Evolutionary conservation across 37 sponge, comb jelly and placozoan genomes (phyloP), one percentile per base, ranked within the genome.

Genomic region (Geodia barretti): DNA sequence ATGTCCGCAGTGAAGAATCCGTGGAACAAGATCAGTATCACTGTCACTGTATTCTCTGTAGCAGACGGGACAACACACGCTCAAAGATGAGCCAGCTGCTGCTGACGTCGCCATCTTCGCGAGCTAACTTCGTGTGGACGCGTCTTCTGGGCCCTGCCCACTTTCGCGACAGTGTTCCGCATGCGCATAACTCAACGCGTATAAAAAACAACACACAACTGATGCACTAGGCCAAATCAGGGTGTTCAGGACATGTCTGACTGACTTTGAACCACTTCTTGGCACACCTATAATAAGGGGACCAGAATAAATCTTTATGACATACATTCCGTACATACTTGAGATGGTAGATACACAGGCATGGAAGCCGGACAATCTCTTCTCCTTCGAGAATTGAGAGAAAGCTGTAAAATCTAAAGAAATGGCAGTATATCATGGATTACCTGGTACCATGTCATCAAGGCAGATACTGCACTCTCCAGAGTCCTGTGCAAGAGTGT

Each of bases 381-480:
- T 89, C 84, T 67, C 93, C 96, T 95, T 79, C 32, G 79, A 26
- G 73, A 35, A 23, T 68, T 38, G 23, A 62, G 28, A 78, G 41
- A 28, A n/a, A 3, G n/a, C 60, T 54, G 28, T 39, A 43, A 80
- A 26, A 47, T 47, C 11, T 58, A 26, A 21, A 33, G 5, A 7
- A 67, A 1, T 28, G 28, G 20, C 2, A 32, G 28, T 36, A n/a
- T n/a, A n/a, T 47, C 54, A 47, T 47, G 54, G 54, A 75, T 68
- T 60, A 95, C 96, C 97, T 58, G 60, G 60, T 20, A 38, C 43
- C 93, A 97, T 90, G 30, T 94, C 91, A 21, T 94, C 95, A 68
- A 97, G 63, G 68, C 97, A 97, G 38, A 97, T 97, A 62, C 78
- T 82, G 79, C 97, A 97, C 58, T 97, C 97, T 21, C 97, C 97